phyloP scores from a whole-genome alignment of 2,797 vertebrate species.

The Lepidocolaptes lacrymiger region DNA sequence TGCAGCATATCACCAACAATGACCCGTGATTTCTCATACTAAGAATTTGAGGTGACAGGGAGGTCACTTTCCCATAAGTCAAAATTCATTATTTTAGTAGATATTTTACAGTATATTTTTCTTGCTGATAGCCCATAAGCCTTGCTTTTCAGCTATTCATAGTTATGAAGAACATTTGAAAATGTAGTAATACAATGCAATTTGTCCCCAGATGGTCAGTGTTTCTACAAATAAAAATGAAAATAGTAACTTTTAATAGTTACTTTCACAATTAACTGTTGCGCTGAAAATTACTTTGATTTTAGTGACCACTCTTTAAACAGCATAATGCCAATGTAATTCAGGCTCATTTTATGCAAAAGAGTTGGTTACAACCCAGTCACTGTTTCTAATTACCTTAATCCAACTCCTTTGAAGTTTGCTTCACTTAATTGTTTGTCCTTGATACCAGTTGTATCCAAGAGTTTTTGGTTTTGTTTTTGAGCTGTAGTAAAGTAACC shows the following conservation, averaged over 20 bases:
- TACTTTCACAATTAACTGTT: background rate
- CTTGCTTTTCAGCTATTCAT: background rate
- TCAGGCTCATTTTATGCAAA: background rate
- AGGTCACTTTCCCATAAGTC: background rate
- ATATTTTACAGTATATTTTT: background rate
- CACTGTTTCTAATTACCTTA: background rate
- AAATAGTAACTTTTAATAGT: background rate
- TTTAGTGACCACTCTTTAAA: slow-evolving; percentile 1
- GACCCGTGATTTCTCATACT: background rate
- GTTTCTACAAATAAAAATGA: background rate
- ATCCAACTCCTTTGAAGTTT: background rate
- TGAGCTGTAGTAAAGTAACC: background rate
- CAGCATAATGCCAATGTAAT: background rate
- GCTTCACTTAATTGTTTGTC: background rate
- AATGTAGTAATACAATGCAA: background rate
- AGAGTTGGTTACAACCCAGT: background rate
- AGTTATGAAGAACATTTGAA: background rate
- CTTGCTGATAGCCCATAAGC: background rate
- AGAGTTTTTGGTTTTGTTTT: background rate
- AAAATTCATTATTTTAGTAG: background rate
- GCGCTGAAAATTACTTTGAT: slow-evolving; percentile 5
- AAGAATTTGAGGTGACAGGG: background rate
- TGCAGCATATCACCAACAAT: background rate
- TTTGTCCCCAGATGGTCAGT: background rate
- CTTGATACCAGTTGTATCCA: background rate